Percentiles rank a stretch among this genome's conserved stretches.
Evolutionary conservation across 1,140 invertebrate genomes (phyloP).

Genomic region (Sipha flava): DNA sequence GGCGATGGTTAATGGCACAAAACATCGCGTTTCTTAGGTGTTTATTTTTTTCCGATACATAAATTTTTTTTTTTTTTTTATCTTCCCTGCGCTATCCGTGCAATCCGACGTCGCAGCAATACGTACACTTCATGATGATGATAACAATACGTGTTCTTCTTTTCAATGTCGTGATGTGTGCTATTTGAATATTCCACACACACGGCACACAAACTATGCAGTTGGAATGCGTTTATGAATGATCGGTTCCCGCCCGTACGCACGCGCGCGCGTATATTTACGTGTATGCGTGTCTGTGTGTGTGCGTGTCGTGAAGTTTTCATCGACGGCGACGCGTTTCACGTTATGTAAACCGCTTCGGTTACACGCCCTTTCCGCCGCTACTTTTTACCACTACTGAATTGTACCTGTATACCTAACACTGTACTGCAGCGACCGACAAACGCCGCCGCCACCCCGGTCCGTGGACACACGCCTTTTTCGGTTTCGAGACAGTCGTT

Average conservation of each 20-base stretch:
- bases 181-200: background rate
- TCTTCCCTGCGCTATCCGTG: too few species aligned
- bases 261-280: too few species aligned
- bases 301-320: background rate
- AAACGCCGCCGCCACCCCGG: background rate
- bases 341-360: background rate
- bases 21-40: too few species aligned
- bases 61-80: too few species aligned
- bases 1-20: too few species aligned
- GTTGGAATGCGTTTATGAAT: constrained; percentile 22
- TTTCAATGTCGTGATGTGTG: background rate
- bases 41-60: too few species aligned
- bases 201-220: background rate
- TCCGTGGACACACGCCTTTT: background rate
- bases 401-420: too few species aligned
- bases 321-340: background rate
- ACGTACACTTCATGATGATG: too few species aligned
- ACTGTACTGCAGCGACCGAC: too few species aligned
- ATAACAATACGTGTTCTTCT: too few species aligned
- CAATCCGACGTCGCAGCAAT: too few species aligned
- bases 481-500: background rate
- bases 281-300: background rate
- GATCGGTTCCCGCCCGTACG: background rate
- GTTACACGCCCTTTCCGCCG: background rate
- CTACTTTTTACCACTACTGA: too few species aligned